These are phyloP conservation scores for Aptenodytes patagonicus DNA, from an alignment of 2,113 vertebrate species.

Conservation along the genomic window DNA sequence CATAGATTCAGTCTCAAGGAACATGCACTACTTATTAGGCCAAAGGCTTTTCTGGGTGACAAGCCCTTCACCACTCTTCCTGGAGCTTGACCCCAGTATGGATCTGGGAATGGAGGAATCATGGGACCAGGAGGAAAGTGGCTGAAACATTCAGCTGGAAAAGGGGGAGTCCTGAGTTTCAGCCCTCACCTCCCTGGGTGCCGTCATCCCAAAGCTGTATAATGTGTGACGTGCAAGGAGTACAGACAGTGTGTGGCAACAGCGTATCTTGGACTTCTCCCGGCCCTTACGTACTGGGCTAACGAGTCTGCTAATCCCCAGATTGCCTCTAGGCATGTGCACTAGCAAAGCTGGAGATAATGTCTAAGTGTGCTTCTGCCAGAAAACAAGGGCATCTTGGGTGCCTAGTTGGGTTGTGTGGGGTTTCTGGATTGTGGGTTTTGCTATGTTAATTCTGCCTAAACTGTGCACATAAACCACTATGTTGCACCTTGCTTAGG, in stretches of 20 bases:
- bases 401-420: background rate
- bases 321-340: background rate
- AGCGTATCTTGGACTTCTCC: background rate
- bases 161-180: background rate
- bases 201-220: background rate
- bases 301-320: background rate
- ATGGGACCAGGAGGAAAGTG: background rate
- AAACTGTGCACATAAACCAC: background rate
- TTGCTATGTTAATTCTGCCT: background rate
- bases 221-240: background rate
- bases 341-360: background rate
- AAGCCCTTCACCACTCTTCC: background rate
- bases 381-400: background rate
- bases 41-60: background rate
- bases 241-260: rapidly evolving
- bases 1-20: background rate
- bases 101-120: background rate
- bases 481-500: background rate
- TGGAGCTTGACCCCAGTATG: background rate
- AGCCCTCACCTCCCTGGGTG: background rate
- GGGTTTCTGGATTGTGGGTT: background rate
- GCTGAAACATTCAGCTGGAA: background rate
- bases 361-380: background rate
- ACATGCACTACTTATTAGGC: background rate
- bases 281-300: background rate